Percentiles rank a stretch among this genome's conserved stretches.
These are phyloP conservation scores for Cheilosia impressa DNA, from an alignment of 2,888 invertebrate genomes.

Conservation along the genomic window DNA sequence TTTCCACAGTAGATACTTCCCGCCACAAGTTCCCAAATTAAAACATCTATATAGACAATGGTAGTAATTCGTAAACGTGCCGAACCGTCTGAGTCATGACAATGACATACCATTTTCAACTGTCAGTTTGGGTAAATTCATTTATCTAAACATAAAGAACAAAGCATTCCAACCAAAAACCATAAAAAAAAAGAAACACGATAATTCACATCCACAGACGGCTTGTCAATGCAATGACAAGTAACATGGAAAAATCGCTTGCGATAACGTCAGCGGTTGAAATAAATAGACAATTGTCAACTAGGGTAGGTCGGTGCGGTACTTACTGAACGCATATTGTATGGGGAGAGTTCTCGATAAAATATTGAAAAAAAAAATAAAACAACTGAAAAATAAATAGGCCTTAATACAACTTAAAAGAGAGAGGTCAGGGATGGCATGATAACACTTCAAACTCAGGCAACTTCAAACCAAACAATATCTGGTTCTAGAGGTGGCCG, in stretches of 20 bases:
- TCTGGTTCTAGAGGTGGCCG: too few relatives aligned
- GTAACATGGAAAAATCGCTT: constrained; percentile 31
- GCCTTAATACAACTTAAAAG: neutral
- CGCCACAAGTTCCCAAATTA: too few relatives aligned
- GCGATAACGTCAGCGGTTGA: constrained; percentile 37
- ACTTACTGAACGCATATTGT: neutral
- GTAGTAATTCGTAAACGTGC: too few relatives aligned
- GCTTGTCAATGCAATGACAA: constrained; percentile 27
- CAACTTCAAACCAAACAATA: neutral
- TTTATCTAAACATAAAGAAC: neutral
- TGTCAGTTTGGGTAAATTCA: neutral
- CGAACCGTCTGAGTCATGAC: neutral
- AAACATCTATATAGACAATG: too few relatives aligned
- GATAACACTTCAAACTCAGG: neutral
- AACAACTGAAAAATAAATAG: neutral
- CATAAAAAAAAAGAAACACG: constrained; percentile 8
- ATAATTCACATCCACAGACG: constrained; percentile 10
- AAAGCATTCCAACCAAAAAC: constrained; percentile 3
- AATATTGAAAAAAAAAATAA: neutral
- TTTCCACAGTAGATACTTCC: too few relatives aligned
- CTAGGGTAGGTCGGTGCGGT: neutral
- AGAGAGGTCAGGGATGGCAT: neutral
- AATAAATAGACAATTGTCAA: constrained; percentile 22
- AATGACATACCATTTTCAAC: neutral
- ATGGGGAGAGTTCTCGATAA: neutral